A percentile compares a stretch with the other conserved stretches of the same genome.
These are phyloP conservation scores for Chiridota heheva DNA, from an alignment of 35 echinoderm and acorn worm species.

Conservation along the genomic window DNA sequence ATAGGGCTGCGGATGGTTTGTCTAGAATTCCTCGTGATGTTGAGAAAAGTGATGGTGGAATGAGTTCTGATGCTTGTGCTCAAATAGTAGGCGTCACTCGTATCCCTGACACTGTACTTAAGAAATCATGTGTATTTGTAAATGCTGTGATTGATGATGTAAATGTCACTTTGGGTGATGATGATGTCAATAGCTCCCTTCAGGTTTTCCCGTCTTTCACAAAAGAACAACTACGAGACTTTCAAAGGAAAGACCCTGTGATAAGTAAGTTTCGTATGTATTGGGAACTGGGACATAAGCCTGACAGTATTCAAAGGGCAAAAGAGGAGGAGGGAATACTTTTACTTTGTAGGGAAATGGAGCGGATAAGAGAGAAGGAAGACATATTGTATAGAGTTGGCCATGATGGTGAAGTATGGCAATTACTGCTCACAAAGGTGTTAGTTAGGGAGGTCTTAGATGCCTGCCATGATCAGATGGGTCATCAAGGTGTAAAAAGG, in stretches of 20 bases:
- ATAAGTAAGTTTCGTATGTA: background rate
- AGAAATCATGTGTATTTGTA: too few relatives aligned
- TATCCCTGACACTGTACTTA: too few relatives aligned
- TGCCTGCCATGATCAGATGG: slow-evolving; percentile 29
- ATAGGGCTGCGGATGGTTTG: slow-evolving; percentile 27
- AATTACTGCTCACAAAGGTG: slow-evolving; percentile 17
- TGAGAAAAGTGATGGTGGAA: too few relatives aligned
- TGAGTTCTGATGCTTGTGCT: too few relatives aligned
- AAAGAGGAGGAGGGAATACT: too few relatives aligned
- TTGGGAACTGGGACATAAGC: background rate
- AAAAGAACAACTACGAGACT: background rate
- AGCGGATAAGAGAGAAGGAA: background rate
- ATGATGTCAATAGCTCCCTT: too few relatives aligned
- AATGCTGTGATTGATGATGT: too few relatives aligned
- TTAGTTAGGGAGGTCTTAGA: slow-evolving; percentile 5
- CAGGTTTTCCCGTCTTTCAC: slow-evolving; percentile 3
- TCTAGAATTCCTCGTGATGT: slow-evolving; percentile 24
- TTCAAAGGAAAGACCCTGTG: background rate
- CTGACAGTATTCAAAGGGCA: too few relatives aligned
- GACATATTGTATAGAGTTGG: slow-evolving; percentile 10
- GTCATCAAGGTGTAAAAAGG: slow-evolving; percentile 41
- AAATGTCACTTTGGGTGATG: too few relatives aligned
- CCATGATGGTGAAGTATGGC: background rate
- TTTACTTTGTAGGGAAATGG: slow-evolving; percentile 12
- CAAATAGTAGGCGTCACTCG: too few relatives aligned